Base-by-base conservation (phyloP, 2,888 invertebrate genomes). In the Leptopilina myrica region DNA sequence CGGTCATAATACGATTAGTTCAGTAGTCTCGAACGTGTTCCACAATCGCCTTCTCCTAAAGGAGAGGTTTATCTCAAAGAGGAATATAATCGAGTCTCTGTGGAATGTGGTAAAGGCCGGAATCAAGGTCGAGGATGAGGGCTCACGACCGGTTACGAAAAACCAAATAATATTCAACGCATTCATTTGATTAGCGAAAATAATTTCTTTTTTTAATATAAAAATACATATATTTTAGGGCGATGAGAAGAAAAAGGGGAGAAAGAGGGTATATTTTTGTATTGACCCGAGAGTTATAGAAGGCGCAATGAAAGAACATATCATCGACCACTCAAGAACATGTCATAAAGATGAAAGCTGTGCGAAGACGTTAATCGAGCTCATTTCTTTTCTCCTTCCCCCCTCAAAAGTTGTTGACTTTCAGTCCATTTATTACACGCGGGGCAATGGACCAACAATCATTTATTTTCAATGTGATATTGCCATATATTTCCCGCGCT, bases 91-190 rank as follows among this genome's bases (percentile, higher is more conserved):
- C 84, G 84, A 82, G 83, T 86, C 84, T 81, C 80, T 80, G 77
- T 84, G 88, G 88, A 89, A 90, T 89, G 88, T 87, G 84, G 86
- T 85, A 88, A 89, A 89, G 89, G 89, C 89, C 88, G 87, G 88
- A 89, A 88, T 87, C 88, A 89, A 90, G 89, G 89, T 88, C 89
- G 88, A 77, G 79, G 76, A 49, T 12, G 80, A 78, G 79, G 33
- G 64, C 76, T 82, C 73, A 79, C 79, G 67, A 81, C 83, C 73
- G 56, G 56, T 73, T n/a, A 33, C 14, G n/a, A 53, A 53, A 20
- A 73, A 73, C 62, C 20, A 62, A 59, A 62, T 14, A 53, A 43
- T 43, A 43, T 43, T 43, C 53, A 53, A 53, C 33, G n/a, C n/a
- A 14, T 73, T 53, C 53, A 33, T 49, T 11, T 53, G 73, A 73